phyloP scores from a whole-genome alignment of 2,888 invertebrate genomes.

The Gonocerus acuteangulatus region DNA sequence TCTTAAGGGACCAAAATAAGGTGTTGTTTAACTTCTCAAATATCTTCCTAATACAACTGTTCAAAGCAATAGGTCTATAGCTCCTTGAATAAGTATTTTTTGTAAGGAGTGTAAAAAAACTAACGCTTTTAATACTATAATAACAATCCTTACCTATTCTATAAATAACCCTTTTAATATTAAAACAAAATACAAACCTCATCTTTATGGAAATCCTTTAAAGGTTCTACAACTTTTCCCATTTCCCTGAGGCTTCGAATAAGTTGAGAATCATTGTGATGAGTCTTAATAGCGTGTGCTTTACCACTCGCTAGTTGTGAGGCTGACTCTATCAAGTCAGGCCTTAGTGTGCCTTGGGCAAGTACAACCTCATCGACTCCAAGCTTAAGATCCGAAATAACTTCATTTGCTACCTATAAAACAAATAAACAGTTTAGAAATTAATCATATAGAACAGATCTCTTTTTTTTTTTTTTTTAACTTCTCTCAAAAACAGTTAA shows the following conservation, averaged over 20 bases:
- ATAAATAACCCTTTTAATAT: too few species aligned
- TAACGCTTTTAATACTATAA: too few species aligned
- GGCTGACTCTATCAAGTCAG: slow-evolving; percentile 97
- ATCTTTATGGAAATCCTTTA: slow-evolving; percentile 98
- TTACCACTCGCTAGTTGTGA: slow-evolving; percentile 67
- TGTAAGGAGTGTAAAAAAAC: too few species aligned
- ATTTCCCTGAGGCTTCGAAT: slow-evolving; percentile 60
- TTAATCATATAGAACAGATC: background rate
- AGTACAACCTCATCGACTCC: slow-evolving; percentile 87
- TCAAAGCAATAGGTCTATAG: too few species aligned
- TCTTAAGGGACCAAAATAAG: too few species aligned
- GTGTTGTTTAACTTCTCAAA: too few species aligned
- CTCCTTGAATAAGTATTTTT: too few species aligned
- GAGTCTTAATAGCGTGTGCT: slow-evolving; percentile 96
- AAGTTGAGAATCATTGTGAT: slow-evolving; percentile 97
- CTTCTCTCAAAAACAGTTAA: too few species aligned
- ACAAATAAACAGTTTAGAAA: slow-evolving; percentile 1
- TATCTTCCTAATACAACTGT: too few species aligned
- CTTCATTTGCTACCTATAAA: slow-evolving; percentile 70
- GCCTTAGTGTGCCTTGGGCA: slow-evolving; percentile 91
- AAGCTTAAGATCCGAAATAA: slow-evolving; percentile 76
- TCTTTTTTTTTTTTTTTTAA: too few species aligned
- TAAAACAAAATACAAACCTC: slow-evolving; percentile 56
- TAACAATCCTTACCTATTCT: too few species aligned
- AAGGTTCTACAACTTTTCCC: slow-evolving; percentile 89